A percentile compares a stretch with the other conserved stretches of the same genome.
Conservation (phyloP, 2,797 vertebrate genomes). For the Muscicapa comitata region DNA sequence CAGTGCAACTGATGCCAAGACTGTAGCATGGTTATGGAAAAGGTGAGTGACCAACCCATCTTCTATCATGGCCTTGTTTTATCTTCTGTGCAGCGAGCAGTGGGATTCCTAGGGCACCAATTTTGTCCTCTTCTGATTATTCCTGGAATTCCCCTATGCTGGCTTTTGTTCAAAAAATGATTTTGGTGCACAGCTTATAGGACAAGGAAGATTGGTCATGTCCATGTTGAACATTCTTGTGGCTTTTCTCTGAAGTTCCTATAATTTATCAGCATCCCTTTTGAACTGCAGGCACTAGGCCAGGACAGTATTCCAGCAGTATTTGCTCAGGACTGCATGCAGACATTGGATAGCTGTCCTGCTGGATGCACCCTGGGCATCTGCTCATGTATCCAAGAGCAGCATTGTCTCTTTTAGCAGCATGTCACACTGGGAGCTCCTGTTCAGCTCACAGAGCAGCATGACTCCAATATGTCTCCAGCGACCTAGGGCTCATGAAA, state of each 20-base stretch:
- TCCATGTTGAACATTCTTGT: not conserved
- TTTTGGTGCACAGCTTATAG: not conserved
- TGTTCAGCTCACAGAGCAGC: conserved; percentile 41
- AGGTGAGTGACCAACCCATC: not conserved
- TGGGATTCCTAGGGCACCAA: not conserved
- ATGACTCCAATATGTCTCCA: conserved; percentile 29
- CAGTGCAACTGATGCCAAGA: not conserved
- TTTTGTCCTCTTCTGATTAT: not conserved
- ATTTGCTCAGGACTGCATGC: not conserved
- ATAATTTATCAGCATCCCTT: not conserved
- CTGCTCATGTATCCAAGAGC: not conserved
- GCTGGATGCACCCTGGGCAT: not conserved
- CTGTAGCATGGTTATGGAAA: not conserved
- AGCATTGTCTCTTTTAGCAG: conserved; percentile 1
- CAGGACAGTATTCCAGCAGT: not conserved
- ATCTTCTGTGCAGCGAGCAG: not conserved
- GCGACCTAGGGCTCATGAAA: conserved; percentile 22
- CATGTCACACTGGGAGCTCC: not conserved
- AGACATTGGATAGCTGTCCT: not conserved
- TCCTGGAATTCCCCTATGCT: not conserved
- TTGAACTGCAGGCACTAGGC: not conserved
- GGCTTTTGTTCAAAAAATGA: not conserved
- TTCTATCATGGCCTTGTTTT: not conserved
- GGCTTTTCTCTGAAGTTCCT: not conserved
- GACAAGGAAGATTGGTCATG: not conserved